Base-by-base conservation (phyloP, 35 echinoderm and acorn worm genomes). In the Apostichopus californicus region DNA sequence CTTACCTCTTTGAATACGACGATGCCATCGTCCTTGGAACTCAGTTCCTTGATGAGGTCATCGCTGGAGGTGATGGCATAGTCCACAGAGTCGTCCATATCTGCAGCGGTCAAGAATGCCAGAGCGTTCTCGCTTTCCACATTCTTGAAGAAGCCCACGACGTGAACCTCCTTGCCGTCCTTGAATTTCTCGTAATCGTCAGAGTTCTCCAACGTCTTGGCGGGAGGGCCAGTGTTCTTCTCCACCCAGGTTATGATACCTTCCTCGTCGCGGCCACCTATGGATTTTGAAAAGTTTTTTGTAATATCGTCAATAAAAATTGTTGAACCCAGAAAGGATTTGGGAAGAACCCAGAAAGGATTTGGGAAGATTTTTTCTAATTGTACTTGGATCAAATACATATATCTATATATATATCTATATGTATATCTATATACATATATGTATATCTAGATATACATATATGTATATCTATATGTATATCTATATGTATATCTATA, bases 161-260 rank as follows among this genome's bases (percentile, higher is more conserved):
- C 97, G 82, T 77, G 73, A 8, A 98, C 97, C 5, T 98, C 97
- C 13, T 83, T 60, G 14, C 24, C 77, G 18, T 85, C 66, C 22
- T 88, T 65, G 80, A 94, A 82, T 4, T n/a, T 87, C 59, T 96
- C 93, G 6, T 83, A 93, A 6, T 94, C 97, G 17, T 94, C 93
- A 17, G 54, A 77, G 15, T 78, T 88, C 11, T n/a, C 78, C 18
- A 98, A 2, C 1, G 93, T 89, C 5, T 5, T 64, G 12, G 94
- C 94, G 60, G 97, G 95, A 20, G 97, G 97, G 25, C 97, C 97
- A 26, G 95, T 98, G 75, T 98, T 98, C 91, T 96, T 98, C 13
- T 93, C 87, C 64, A 98, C n/a, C 97, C 97, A 98, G 7, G 1
- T 56, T 56, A 98, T 87, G 28, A 98, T 98, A 8, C 93, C 95